phyloP scores from a whole-genome alignment of 2,888 invertebrate species.

The Synergus gifuensis region DNA sequence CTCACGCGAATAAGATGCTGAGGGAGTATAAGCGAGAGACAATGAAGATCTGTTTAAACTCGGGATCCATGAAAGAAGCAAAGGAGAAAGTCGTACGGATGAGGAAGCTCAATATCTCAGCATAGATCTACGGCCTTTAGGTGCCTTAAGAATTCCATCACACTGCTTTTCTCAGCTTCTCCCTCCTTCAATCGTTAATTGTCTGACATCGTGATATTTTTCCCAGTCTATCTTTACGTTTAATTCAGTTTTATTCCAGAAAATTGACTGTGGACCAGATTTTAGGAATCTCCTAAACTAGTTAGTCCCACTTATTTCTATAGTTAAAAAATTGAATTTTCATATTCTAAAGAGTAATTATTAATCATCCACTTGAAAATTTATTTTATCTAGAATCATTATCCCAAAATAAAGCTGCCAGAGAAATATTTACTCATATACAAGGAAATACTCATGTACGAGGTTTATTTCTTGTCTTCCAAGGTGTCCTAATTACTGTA shows the following conservation, averaged over 20 bases:
- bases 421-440: not conserved
- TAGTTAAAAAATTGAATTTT: too few relatives aligned
- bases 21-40: not conserved
- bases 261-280: not conserved
- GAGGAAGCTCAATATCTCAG: not conserved
- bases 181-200: not conserved
- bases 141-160: constrained; percentile 3
- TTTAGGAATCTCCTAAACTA: not conserved
- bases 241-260: not conserved
- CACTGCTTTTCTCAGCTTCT: not conserved
- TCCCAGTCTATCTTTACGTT: not conserved
- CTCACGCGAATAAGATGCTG: not conserved
- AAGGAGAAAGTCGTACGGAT: not conserved
- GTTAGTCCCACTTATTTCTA: too few relatives aligned
- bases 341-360: too few relatives aligned
- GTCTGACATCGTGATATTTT: not conserved
- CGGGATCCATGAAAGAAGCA: not conserved
- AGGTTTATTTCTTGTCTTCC: too few relatives aligned
- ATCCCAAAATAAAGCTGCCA: not conserved
- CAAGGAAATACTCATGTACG: not conserved
- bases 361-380: not conserved
- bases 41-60: not conserved
- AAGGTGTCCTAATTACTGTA: constrained; percentile 4
- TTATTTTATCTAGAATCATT: not conserved
- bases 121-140: not conserved